A percentile compares a stretch with the other conserved stretches of the same genome.
Conservation (phyloP, 1,140 invertebrate species). For the Dendroctonus ponderosae region DNA sequence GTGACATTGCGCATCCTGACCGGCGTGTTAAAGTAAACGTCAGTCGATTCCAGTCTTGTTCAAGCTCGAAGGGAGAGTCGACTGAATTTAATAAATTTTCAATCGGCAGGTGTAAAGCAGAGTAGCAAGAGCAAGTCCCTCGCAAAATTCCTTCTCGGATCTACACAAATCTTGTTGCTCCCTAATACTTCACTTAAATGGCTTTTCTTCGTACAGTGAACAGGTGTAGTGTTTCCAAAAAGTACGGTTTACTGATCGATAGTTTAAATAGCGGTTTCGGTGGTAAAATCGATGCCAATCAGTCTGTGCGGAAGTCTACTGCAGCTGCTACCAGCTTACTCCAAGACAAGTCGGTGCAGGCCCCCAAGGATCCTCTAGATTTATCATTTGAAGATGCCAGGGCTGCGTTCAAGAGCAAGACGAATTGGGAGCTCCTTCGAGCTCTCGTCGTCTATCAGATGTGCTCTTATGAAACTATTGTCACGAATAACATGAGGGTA, state of each 20-base stretch:
- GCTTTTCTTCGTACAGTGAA: conserved; percentile 53
- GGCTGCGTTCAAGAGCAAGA: conserved; percentile 91
- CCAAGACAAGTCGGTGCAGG: conserved; percentile 37
- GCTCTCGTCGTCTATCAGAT: conserved; percentile 92
- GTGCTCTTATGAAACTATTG: conserved; percentile 85
- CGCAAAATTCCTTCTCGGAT: conserved; percentile 25
- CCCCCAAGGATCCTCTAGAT: conserved; percentile 76
- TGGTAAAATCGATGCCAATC: conserved; percentile 40
- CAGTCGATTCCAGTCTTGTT: conserved; percentile 28
- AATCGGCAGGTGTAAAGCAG: conserved; percentile 32
- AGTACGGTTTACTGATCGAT: conserved; percentile 44
- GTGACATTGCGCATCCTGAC: conserved; percentile 14
- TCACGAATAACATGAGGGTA: conserved; percentile 94
- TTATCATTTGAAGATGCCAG: conserved; percentile 79
- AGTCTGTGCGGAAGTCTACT: conserved; percentile 39
- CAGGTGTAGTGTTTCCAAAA: conserved; percentile 48
- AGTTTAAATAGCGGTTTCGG: conserved; percentile 38
- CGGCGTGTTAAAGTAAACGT: conserved; percentile 32
- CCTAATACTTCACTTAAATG: conserved; percentile 43
- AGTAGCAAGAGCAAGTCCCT: conserved; percentile 20
- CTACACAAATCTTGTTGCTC: conserved; percentile 17
- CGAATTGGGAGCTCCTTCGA: conserved; percentile 86
- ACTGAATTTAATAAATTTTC: conserved; percentile 13
- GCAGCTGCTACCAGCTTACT: conserved; percentile 27
- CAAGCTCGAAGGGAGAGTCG: conserved; percentile 5